A percentile compares a stretch with the other conserved stretches of the same genome.
Evolutionary conservation across 2,113 vertebrate genomes (phyloP).

Genomic region (Tauraco erythrolophus): DNA sequence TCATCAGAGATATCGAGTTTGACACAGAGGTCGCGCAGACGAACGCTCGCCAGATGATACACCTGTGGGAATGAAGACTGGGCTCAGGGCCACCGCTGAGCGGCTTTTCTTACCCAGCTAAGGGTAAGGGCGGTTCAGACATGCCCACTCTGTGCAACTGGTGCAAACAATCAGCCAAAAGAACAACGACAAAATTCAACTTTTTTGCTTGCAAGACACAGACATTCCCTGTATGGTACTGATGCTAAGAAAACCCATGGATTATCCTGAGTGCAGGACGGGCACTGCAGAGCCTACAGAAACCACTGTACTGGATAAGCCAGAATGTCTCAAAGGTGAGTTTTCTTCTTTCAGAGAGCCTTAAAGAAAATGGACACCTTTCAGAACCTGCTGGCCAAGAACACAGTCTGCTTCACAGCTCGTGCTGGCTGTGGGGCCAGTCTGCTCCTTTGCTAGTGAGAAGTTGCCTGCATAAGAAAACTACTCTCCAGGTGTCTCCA

Average conservation of each 20-base stretch:
- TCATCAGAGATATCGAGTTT: conserved; percentile 81
- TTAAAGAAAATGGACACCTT: not conserved
- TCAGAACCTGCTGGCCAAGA: not conserved
- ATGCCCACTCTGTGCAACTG: too few relatives aligned
- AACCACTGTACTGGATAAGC: not conserved
- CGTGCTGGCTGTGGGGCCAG: not conserved
- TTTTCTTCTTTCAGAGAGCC: not conserved
- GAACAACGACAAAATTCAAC: not conserved
- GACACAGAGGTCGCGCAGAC: conserved; percentile 81
- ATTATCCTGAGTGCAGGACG: not conserved
- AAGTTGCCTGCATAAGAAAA: not conserved
- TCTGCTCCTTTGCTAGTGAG: not conserved
- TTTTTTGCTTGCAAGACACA: not conserved
- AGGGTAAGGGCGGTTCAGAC: not conserved
- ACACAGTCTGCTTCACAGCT: not conserved
- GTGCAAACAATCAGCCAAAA: not conserved
- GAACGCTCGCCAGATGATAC: conserved; percentile 82
- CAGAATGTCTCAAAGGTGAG: not conserved
- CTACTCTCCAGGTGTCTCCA: not conserved
- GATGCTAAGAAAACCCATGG: not conserved
- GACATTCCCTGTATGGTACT: not conserved
- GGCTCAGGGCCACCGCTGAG: not conserved
- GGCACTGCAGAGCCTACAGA: not conserved
- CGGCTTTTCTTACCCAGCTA: not conserved
- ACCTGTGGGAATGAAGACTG: conserved; percentile 64